Percentiles rank a stretch among this genome's conserved stretches.
phyloP scores from a whole-genome alignment of 2,113 vertebrate species.

The Pseudorasbora parva region DNA sequence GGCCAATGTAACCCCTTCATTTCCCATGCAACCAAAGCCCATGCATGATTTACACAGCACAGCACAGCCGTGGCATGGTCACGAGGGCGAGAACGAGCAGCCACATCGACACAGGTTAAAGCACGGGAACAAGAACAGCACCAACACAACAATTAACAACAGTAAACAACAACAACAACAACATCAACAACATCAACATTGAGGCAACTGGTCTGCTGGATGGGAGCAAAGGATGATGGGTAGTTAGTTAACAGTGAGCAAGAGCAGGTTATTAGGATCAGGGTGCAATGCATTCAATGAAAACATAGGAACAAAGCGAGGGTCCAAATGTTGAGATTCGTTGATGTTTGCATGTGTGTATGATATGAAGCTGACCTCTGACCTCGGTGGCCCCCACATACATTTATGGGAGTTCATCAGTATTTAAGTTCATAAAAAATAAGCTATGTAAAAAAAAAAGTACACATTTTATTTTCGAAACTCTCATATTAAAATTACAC shows the following conservation, averaged over 20 bases:
- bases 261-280: constrained; percentile 60
- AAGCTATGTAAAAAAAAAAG: no score
- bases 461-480: no score
- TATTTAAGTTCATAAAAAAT: no score
- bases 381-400: not conserved
- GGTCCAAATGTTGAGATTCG: not conserved
- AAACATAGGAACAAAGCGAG: not conserved
- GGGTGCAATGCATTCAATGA: constrained; percentile 43
- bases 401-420: not conserved
- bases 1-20: constrained; percentile 93
- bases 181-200: constrained; percentile 62
- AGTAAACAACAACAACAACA: constrained; percentile 58
- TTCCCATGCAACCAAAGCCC: constrained; percentile 86
- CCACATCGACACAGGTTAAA: constrained; percentile 76
- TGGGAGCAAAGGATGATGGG: constrained; percentile 67
- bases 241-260: constrained; percentile 66
- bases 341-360: not conserved
- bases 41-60: constrained; percentile 82
- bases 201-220: constrained; percentile 67
- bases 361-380: constrained; percentile 1
- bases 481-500: not conserved
- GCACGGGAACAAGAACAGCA: constrained; percentile 65
- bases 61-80: constrained; percentile 81
- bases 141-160: constrained; percentile 67
- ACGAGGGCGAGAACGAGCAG: constrained; percentile 74